These are phyloP conservation scores for Taeniopygia guttata DNA, from an alignment of 2,797 vertebrate species.

Conservation along the genomic window DNA sequence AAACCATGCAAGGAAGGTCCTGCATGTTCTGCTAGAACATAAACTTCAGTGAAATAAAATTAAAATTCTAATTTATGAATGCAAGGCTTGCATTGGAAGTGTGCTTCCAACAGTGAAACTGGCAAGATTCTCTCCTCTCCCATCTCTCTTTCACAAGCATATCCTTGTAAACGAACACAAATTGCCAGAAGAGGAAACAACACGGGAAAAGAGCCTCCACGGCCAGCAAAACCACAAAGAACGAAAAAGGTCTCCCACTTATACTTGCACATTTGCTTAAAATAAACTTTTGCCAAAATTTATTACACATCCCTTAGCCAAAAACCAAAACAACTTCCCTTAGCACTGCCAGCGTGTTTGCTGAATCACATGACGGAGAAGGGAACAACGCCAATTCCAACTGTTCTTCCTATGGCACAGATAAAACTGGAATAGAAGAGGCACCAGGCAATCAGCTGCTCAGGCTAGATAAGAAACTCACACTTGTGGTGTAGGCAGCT, in stretches of 20 bases:
- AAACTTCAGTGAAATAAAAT: background rate
- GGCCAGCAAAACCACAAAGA: background rate
- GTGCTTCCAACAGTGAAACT: background rate
- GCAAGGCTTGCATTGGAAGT: background rate
- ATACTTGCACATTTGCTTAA: background rate
- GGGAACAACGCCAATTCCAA: background rate
- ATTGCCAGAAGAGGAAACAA: background rate
- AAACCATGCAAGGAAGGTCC: background rate
- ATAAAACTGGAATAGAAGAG: background rate
- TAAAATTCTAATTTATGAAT: background rate
- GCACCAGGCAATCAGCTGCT: background rate
- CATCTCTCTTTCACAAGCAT: background rate
- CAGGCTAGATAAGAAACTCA: slow-evolving; percentile 72
- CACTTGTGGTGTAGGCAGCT: slow-evolving; percentile 94
- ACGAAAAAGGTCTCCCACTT: background rate
- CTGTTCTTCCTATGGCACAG: background rate
- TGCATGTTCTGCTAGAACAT: background rate
- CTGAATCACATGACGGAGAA: background rate
- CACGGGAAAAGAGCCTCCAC: background rate
- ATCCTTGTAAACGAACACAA: background rate
- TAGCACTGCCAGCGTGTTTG: background rate
- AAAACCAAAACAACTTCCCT: background rate
- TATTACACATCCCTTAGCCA: background rate
- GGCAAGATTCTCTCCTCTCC: background rate
- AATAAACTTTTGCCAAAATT: background rate